A percentile compares a stretch with the other conserved stretches of the same genome.
phyloP scores from a whole-genome alignment of 2,888 invertebrate genomes.

The Metacarcinus magister region DNA sequence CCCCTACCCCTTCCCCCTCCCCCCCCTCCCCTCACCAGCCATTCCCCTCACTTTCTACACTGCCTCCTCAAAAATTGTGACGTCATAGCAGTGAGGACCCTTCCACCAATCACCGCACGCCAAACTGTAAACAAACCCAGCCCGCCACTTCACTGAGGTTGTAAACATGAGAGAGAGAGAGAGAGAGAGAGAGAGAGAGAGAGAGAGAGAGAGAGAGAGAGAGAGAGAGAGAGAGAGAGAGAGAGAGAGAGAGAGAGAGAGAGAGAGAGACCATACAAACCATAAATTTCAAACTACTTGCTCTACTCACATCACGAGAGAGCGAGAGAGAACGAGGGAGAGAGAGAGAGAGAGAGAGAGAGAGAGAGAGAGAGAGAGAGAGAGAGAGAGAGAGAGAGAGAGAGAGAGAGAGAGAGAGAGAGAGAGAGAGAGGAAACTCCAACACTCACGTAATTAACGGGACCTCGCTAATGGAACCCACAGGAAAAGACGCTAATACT shows the following conservation, averaged over 20 bases:
- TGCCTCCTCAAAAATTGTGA: not conserved
- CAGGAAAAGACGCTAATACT: conserved; percentile 32
- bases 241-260: conserved; percentile 8
- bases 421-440: conserved; percentile 11
- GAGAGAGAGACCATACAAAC: conserved; percentile 8
- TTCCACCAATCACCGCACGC: not conserved
- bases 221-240: conserved; percentile 7
- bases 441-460: conserved; percentile 19
- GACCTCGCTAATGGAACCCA: conserved; percentile 18
- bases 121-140: not conserved
- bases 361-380: conserved; percentile 40
- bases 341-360: not conserved
- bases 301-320: not conserved
- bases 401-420: conserved; percentile 12
- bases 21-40: not conserved
- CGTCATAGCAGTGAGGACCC: not conserved
- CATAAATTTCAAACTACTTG: not conserved
- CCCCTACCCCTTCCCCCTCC: not conserved
- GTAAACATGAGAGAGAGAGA: conserved; percentile 37
- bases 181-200: conserved; percentile 48
- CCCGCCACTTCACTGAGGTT: not conserved
- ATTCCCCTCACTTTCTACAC: not conserved
- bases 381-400: conserved; percentile 37
- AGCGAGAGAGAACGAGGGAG: not conserved
- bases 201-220: conserved; percentile 48